Base-by-base conservation (phyloP, 2,113 vertebrate genomes). In the Amia ocellicauda region DNA sequence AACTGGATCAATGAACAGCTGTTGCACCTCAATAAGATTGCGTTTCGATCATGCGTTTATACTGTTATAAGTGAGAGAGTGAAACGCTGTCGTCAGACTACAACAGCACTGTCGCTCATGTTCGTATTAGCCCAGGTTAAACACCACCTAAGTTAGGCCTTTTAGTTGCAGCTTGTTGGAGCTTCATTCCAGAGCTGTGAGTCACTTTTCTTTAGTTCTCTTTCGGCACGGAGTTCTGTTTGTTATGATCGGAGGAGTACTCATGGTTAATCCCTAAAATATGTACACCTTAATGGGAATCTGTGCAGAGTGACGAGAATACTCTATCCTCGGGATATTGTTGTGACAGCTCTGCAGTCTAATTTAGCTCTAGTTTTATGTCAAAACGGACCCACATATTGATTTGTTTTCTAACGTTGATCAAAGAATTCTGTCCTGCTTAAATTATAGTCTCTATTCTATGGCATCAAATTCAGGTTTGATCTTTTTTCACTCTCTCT, bases 291-390 rank as follows among this genome's bases (percentile, higher is more conserved):
- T 54, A 52, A 66, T 24, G 56, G 36, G 53, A 47, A 20, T 22
- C 49, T 49, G 53, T 62, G 56, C 57, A 63, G 31, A 31, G 61
- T 7, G 29, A 22, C 60, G 51, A n/a, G 29, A 49, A 65, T 61
- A 11, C 28, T 26, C 29, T 59, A 53, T 31, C 20, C 56, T 20
- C 22, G 54, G 60, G 60, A 26, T 28, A 65, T 53, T 72, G 64
- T 69, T 72, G 67, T 68, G 62, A 70, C 68, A 66, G 74, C 63
- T 58, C 56, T 65, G 60, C 52, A 50, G 52, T 29, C 63, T 50
- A 40, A 31, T 53, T 62, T 55, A 43, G 55, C 58, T 47, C 24
- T 64, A 58, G 69, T 72, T 71, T 68, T 67, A 72, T 75, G 54
- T 61, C 51, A 64, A 69, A 66, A 69, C 58, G 64, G 58, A 70